Evolutionary conservation across 2,113 vertebrate species (phyloP).

Genomic region (Rissa tridactyla): DNA sequence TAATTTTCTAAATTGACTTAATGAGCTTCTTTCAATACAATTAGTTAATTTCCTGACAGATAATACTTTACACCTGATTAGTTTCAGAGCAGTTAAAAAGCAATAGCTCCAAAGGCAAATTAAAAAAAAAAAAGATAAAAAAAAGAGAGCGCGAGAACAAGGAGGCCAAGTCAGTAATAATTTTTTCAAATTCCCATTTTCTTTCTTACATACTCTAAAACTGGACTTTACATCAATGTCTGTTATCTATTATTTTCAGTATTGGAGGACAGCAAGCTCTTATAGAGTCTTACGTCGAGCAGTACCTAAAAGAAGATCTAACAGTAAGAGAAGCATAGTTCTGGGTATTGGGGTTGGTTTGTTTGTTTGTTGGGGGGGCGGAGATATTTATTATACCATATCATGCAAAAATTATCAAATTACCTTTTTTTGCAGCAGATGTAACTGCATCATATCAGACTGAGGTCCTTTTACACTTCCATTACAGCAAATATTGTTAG

Average conservation of each 20-base stretch:
- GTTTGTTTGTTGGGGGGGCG: neutral
- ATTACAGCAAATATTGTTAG: neutral
- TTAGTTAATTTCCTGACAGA: constrained; percentile 21
- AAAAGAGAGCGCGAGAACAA: neutral
- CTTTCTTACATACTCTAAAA: neutral
- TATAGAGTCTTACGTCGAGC: neutral
- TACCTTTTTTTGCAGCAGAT: neutral
- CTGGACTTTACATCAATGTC: neutral
- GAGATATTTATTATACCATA: neutral
- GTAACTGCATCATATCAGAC: neutral
- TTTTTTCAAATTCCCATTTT: neutral
- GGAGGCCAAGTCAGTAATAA: neutral
- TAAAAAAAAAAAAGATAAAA: neutral
- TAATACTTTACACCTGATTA: constrained; percentile 38
- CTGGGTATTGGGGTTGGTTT: rapidly evolving
- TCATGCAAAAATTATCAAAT: neutral
- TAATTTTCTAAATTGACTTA: neutral
- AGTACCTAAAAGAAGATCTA: neutral
- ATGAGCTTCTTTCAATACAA: constrained; percentile 4
- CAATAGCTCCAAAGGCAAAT: constrained; percentile 14
- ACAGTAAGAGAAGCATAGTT: neutral
- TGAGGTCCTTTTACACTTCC: neutral
- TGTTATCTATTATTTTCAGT: neutral
- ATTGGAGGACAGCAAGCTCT: neutral
- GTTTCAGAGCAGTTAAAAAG: constrained; percentile 21